A percentile compares a stretch with the other conserved stretches of the same genome.
phyloP scores from a whole-genome alignment of 92 coral and sea anemone species.

The Palythoa heliodiscus region DNA sequence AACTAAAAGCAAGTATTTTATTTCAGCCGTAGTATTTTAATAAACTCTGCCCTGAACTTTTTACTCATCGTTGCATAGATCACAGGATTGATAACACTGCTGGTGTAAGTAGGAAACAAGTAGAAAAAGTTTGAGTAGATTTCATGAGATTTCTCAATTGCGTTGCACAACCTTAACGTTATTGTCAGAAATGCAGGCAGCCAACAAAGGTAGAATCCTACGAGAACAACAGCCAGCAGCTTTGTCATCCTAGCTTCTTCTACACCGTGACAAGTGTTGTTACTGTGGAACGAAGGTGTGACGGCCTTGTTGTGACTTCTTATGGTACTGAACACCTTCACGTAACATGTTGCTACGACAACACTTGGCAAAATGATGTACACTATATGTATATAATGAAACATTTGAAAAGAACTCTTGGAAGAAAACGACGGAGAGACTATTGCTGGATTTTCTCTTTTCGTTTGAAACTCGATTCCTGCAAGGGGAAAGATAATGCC shows the following conservation, averaged over 20 bases:
- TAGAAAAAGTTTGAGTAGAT: slow-evolving; percentile 28
- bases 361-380: slow-evolving; percentile 24
- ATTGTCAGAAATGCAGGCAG: slow-evolving; percentile 15
- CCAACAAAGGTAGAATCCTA: slow-evolving; percentile 28
- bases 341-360: slow-evolving; percentile 6
- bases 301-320: slow-evolving; percentile 10
- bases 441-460: slow-evolving; percentile 20
- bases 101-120: slow-evolving; percentile 17
- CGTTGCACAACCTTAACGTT: slow-evolving; percentile 5
- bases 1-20: no score
- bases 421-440: slow-evolving; percentile 26
- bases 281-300: slow-evolving; percentile 2
- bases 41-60: slow-evolving; percentile 6
- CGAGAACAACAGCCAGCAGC: slow-evolving; percentile 13
- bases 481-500: slow-evolving; percentile 13
- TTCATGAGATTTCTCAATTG: slow-evolving; percentile 11
- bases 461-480: slow-evolving; percentile 5
- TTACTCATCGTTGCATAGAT: slow-evolving; percentile 33
- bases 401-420: neutral
- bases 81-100: slow-evolving; percentile 21
- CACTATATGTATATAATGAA: slow-evolving; percentile 1
- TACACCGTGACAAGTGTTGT: slow-evolving; percentile 6
- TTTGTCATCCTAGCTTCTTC: slow-evolving; percentile 33
- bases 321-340: slow-evolving; percentile 10
- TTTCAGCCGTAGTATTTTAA: slow-evolving; percentile 13